phyloP scores from a whole-genome alignment of 2,113 vertebrate species.

The Conger conger region DNA sequence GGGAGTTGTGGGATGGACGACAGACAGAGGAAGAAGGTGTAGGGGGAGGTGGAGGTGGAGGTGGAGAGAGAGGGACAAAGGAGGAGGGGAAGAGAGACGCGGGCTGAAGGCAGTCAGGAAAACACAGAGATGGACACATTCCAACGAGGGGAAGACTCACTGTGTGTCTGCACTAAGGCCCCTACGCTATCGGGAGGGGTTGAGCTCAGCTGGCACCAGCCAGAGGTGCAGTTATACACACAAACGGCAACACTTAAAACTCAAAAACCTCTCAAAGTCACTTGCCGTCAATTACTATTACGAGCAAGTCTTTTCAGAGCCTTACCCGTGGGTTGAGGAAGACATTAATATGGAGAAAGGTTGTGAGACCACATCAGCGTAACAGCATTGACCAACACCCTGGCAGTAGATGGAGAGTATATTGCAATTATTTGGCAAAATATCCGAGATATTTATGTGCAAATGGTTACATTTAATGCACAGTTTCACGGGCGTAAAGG shows the following conservation, averaged over 20 bases:
- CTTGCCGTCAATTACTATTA: background rate
- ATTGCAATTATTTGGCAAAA: background rate
- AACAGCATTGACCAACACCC: background rate
- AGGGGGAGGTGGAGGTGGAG: slow-evolving; percentile 57
- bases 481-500: background rate
- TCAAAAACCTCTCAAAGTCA: background rate
- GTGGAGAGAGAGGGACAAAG: slow-evolving; percentile 52
- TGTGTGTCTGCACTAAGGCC: background rate
- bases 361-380: background rate
- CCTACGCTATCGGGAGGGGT: background rate
- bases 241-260: background rate
- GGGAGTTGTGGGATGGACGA: slow-evolving; percentile 7
- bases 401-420: background rate
- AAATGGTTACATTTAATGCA: slow-evolving; percentile 20
- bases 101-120: slow-evolving; percentile 60
- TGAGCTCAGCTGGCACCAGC: background rate
- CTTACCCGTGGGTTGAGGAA: background rate
- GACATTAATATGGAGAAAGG: background rate
- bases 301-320: background rate
- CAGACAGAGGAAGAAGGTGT: slow-evolving; percentile 26
- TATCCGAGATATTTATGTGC: background rate
- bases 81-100: slow-evolving; percentile 60
- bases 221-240: background rate
- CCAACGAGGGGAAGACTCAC: slow-evolving; percentile 39
- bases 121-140: slow-evolving; percentile 29